These are phyloP conservation scores for Thamnophis sirtalis DNA, from an alignment of 2,113 vertebrate genomes.

Conservation along the genomic window DNA sequence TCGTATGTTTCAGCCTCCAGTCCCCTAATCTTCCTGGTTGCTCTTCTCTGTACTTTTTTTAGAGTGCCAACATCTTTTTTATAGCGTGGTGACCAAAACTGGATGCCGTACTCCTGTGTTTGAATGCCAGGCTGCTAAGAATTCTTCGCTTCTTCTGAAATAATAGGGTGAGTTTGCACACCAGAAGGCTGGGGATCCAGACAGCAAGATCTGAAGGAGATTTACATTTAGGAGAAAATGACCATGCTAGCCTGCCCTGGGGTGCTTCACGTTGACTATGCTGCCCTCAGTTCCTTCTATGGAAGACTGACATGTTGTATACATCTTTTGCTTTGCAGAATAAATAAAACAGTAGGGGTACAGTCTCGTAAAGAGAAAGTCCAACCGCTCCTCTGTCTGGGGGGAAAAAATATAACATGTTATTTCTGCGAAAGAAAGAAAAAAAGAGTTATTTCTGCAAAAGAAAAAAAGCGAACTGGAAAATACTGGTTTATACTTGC, in stretches of 20 bases:
- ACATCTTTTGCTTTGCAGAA: background rate
- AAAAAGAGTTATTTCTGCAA: background rate
- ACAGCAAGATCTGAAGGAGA: background rate
- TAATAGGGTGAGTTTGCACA: background rate
- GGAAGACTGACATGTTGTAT: background rate
- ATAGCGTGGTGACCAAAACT: too few species aligned
- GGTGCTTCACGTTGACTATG: background rate
- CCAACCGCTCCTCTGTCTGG: background rate
- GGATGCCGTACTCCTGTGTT: background rate
- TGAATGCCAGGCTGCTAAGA: background rate
- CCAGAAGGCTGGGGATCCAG: background rate
- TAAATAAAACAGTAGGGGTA: background rate
- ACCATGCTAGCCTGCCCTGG: background rate
- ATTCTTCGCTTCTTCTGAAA: background rate
- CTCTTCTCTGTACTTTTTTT: too few species aligned
- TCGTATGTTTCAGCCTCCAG: too few species aligned
- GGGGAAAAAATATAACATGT: background rate
- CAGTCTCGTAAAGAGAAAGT: background rate
- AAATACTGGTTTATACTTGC: constrained; percentile 15
- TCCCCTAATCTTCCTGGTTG: too few species aligned
- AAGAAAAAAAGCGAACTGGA: background rate
- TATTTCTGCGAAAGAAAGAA: background rate
- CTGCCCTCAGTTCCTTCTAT: too few species aligned
- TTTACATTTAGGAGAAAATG: background rate
- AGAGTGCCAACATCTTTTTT: too few species aligned